Percentiles rank a stretch among this genome's conserved stretches.
Conservation (phyloP, 1,140 invertebrate species). For the Pogonognathellus flavescens region DNA sequence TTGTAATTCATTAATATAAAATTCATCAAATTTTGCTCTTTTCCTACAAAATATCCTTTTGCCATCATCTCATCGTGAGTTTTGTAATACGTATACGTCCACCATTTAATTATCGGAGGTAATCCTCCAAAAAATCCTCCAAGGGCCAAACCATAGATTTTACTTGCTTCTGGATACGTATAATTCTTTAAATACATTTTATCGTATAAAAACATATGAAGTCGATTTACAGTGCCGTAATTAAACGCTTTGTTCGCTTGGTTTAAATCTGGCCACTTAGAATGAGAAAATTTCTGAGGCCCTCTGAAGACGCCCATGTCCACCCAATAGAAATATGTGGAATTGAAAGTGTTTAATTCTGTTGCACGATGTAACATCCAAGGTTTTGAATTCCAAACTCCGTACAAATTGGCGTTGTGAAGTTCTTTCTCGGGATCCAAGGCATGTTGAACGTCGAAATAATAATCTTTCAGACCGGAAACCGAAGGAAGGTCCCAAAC, state of each 20-base stretch:
- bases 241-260: neutral
- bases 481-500: neutral
- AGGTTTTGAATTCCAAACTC: slow-evolving; percentile 21
- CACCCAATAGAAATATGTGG: slow-evolving; percentile 2
- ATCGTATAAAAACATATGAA: neutral
- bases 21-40: neutral
- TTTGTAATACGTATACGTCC: neutral
- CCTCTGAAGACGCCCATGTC: neutral
- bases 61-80: neutral
- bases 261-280: neutral
- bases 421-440: neutral
- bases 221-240: neutral
- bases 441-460: neutral
- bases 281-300: neutral
- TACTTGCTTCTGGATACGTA: neutral
- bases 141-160: neutral
- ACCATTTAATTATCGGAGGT: neutral
- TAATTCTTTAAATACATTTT: neutral
- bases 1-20: neutral
- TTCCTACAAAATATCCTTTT: neutral
- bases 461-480: neutral
- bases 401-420: neutral
- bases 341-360: neutral
- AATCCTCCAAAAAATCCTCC: neutral
- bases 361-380: neutral